Base-by-base conservation (phyloP, 1,140 invertebrate species). In the Drosophila littoralis region DNA sequence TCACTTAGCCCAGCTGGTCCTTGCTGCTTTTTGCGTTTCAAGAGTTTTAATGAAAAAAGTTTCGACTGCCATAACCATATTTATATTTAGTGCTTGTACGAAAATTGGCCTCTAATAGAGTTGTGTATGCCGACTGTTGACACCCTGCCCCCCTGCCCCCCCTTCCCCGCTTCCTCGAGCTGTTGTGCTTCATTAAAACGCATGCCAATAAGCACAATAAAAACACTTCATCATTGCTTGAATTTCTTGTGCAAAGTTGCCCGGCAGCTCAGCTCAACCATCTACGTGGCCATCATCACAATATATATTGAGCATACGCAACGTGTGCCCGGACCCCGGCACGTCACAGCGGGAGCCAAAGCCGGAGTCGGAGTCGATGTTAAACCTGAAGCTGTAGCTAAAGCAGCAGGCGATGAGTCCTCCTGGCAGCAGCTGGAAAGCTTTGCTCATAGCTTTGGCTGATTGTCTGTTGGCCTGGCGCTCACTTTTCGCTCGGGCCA, bases 11-110 rank as follows among this genome's bases (percentile, higher is more conserved):
- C 83, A 88, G 79, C 84, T 88, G 79, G 77, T 67, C 32, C 63
- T 57, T 40, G n/a, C 12, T 13, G 10, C 43, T 40, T 45, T 51
- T 66, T 45, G 22, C 57, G 51, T 32, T n/a, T 57, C 64, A 36
- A 83, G 83, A 88, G 77, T 88, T 88, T 83, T 89, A 88, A 88
- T 88, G 84, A 88, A 88, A 88, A 88, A 88, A 88, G 59, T 88
- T 88, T 88, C 35, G 40, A 75, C 70, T 66, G 38, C 69, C 57
- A 68, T 60, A 60, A 74, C 45, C 45, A 45, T 52, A 61, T 60
- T 68, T 61, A 52, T 43, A 50, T 33, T 42, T 6, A 28, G 36
- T 46, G 55, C 48, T 51, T 61, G 28, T 28, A 46, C 45, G 64
- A 45, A 88, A 79, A 85, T 85, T 78, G 69, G 78, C 48, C 45